These are phyloP conservation scores for Petrolisthes cinctipes DNA, from an alignment of 2,888 invertebrate species.

Conservation along the genomic window DNA sequence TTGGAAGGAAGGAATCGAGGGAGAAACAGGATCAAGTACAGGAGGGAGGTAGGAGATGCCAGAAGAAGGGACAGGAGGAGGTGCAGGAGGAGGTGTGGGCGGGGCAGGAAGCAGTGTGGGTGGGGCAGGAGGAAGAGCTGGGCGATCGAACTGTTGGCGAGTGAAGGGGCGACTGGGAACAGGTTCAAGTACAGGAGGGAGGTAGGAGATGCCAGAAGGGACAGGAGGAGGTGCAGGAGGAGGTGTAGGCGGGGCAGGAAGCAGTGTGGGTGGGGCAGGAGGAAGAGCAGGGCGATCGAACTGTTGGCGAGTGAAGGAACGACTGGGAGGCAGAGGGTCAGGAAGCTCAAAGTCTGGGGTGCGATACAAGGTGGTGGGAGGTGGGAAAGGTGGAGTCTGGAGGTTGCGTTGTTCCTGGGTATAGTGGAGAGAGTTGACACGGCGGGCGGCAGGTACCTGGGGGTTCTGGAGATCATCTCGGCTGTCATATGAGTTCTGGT, in stretches of 20 bases:
- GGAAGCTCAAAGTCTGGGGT: neutral
- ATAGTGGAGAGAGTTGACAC: neutral
- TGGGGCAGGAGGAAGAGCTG: slow-evolving; percentile 23
- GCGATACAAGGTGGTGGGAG: neutral
- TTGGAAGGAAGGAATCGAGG: neutral
- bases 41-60: neutral
- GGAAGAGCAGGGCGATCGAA: slow-evolving; percentile 33
- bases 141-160: slow-evolving; percentile 15
- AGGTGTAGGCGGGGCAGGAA: slow-evolving; percentile 30
- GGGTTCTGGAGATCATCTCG: neutral
- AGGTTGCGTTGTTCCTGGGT: slow-evolving; percentile 2
- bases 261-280: neutral
- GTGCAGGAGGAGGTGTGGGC: slow-evolving; percentile 23
- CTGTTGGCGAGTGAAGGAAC: neutral
- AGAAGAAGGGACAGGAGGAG: slow-evolving; percentile 8
- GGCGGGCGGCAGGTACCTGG: neutral
- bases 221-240: slow-evolving; percentile 24
- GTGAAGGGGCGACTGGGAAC: neutral
- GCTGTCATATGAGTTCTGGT: neutral
- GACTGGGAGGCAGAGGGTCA: neutral
- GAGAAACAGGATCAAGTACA: neutral
- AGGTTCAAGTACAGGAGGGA: neutral
- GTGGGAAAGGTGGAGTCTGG: slow-evolving; percentile 14
- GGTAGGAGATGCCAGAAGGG: neutral
- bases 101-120: slow-evolving; percentile 18